These are phyloP conservation scores for Watsonalla cultraria DNA, from an alignment of 2,888 invertebrate genomes.

Conservation along the genomic window DNA sequence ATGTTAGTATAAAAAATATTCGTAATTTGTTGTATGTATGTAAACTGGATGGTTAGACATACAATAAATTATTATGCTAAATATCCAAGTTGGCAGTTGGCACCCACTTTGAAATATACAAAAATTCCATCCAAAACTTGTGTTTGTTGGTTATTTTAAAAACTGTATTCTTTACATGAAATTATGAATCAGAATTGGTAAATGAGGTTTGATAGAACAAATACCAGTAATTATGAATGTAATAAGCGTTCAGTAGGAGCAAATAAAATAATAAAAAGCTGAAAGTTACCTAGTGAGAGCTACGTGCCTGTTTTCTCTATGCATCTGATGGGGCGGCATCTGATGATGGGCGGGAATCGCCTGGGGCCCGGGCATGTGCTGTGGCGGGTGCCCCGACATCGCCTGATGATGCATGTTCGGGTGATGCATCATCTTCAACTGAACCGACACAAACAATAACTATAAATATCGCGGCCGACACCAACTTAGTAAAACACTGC, in stretches of 20 bases:
- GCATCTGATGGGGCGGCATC: conserved; percentile 82
- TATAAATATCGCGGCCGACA: conserved; percentile 28
- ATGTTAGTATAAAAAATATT: too few relatives aligned
- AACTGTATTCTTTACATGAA: too few relatives aligned
- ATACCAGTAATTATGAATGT: background rate
- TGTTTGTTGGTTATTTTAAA: too few relatives aligned
- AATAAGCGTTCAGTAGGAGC: conserved; percentile 15
- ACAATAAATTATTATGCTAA: too few relatives aligned
- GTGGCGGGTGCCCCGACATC: conserved; percentile 74
- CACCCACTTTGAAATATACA: too few relatives aligned
- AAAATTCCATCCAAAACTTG: too few relatives aligned
- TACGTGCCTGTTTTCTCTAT: conserved; percentile 81
- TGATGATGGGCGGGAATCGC: conserved; percentile 78
- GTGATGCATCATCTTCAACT: conserved; percentile 77
- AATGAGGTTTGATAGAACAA: background rate
- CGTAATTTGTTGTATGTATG: too few relatives aligned
- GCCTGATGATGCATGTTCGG: conserved; percentile 78
- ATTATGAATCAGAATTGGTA: too few relatives aligned
- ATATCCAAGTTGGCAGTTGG: too few relatives aligned
- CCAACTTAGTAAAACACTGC: conserved; percentile 25
- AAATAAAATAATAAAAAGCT: conserved; percentile 56
- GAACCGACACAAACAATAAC: conserved; percentile 61
- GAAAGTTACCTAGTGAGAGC: conserved; percentile 71
- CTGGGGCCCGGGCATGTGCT: conserved; percentile 69
- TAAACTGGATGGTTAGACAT: too few relatives aligned